Percentiles rank a stretch among this genome's conserved stretches.
Conservation (phyloP, 2,888 invertebrate genomes). For the Drosophila mimica region DNA sequence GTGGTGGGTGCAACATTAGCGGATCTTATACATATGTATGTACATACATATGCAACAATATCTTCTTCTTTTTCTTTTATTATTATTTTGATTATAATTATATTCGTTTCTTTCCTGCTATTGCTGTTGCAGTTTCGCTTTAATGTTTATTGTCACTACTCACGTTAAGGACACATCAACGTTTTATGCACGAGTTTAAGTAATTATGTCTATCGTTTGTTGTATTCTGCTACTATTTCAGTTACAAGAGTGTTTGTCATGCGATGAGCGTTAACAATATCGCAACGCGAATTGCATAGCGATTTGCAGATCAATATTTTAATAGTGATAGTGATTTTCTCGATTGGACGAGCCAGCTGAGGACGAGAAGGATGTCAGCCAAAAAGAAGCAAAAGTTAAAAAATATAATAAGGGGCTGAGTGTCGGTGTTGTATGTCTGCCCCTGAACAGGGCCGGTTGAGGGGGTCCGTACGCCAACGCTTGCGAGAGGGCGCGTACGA, state of each 20-base stretch:
- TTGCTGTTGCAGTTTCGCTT: conserved; percentile 2
- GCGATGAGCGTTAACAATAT: background rate
- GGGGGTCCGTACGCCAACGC: background rate
- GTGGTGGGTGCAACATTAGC: conserved; percentile 48
- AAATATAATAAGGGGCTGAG: conserved; percentile 20
- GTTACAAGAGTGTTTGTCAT: background rate
- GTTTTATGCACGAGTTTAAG: background rate
- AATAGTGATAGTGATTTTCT: conserved; percentile 40
- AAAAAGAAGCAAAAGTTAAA: conserved; percentile 45
- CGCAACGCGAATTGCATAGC: background rate
- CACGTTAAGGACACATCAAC: background rate
- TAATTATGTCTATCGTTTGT: background rate
- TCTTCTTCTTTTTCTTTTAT: conserved; percentile 15
- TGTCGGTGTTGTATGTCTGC: conserved; percentile 58
- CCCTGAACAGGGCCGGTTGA: background rate
- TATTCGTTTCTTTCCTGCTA: background rate
- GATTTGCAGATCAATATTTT: conserved; percentile 5
- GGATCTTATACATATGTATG: conserved; percentile 19
- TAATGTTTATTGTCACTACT: background rate
- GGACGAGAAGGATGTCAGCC: conserved; percentile 28
- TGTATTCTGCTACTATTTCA: background rate
- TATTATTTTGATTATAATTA: background rate
- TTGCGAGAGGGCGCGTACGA: conserved; percentile 31
- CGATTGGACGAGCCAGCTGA: conserved; percentile 41
- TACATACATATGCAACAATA: conserved; percentile 20